Evolutionary conservation across 2,113 vertebrate species (phyloP), one percentile per base, ranked within the genome.

Genomic region (Trachemys scripta): DNA sequence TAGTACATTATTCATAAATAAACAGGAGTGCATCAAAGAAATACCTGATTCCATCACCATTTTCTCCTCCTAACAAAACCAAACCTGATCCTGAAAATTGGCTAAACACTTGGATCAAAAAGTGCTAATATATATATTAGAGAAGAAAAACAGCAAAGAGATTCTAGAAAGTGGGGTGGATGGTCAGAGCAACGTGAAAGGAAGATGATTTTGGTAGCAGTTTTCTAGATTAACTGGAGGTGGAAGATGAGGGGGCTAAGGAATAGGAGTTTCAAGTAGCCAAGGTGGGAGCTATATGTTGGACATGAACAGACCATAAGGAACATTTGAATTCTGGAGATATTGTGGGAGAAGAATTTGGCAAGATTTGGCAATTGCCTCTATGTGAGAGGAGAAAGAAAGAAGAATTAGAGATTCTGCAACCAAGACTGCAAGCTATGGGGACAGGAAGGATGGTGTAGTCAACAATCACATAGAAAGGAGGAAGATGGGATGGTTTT

Each of bases 1-100:
- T 76, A 42, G 13, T 38, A 25, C 22, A 82, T 93, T 91, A 82
- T 87, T 92, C 84, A 24, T 45, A 89, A 92, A 82, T 29, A 82
- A 2, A 25, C 72, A 25, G 5, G 38, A 76, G 20, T 38, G 10
- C 72, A 45, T 45, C 72, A 76, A 75, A 35, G 42, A 29, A 88
- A 91, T 80, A 75, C 20, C 65, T 81, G 29, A 27, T 1, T 82
- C 88, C 86, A 69, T 35, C 35, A 69, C 35, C 62, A 22, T 3
- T 56, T 96, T 90, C 91, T 86, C 10, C 57, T 57, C 85, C 42
- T n/a, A 29, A 86, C 9, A 53, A 19, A 87, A 57, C 62, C 56
- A 47, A 84, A 45, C 38, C 16, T 76, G 45, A n/a, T 3, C 50
- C 4, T 49, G 27, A 85, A 92, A 94, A 53, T 2, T 79, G 31